phyloP scores from a whole-genome alignment of 1,140 invertebrate genomes.

The Diplogasteroides magnus region DNA sequence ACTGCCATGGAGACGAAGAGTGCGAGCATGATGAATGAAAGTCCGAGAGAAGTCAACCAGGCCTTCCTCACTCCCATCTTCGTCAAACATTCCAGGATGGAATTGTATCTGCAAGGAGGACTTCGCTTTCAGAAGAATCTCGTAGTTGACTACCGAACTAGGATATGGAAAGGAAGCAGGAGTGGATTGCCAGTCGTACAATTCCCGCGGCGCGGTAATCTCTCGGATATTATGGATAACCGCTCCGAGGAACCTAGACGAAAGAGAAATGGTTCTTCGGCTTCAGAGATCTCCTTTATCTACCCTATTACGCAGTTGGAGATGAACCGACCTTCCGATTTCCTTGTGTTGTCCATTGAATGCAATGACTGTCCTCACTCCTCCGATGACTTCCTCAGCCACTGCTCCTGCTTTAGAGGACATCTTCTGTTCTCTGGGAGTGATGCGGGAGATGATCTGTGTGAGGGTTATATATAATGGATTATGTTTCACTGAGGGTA shows the following conservation, averaged over 20 bases:
- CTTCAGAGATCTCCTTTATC: too few relatives aligned
- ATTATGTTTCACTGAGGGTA: not conserved
- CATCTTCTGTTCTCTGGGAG: constrained; percentile 67
- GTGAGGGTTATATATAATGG: not conserved
- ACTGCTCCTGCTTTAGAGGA: constrained; percentile 71
- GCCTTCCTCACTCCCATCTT: constrained; percentile 68
- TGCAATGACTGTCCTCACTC: constrained; percentile 73
- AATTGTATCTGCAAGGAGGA: constrained; percentile 37
- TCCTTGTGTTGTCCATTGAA: constrained; percentile 68
- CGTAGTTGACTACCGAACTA: too few relatives aligned
- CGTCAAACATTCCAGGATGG: constrained; percentile 65
- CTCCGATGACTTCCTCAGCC: constrained; percentile 72
- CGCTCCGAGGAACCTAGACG: too few relatives aligned
- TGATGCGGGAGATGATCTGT: constrained; percentile 58
- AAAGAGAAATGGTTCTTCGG: too few relatives aligned
- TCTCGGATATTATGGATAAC: too few relatives aligned
- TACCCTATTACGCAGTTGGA: too few relatives aligned
- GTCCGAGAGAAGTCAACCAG: constrained; percentile 64
- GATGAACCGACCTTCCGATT: constrained; percentile 13
- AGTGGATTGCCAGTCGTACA: too few relatives aligned
- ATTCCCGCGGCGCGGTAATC: too few relatives aligned
- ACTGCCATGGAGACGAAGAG: constrained; percentile 57
- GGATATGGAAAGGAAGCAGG: too few relatives aligned
- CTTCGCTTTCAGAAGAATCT: too few relatives aligned
- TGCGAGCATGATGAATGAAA: constrained; percentile 63